Evolutionary conservation across 53 echinoderm and acorn worm genomes (phyloP).

Genomic region (Astropecten irregularis): DNA sequence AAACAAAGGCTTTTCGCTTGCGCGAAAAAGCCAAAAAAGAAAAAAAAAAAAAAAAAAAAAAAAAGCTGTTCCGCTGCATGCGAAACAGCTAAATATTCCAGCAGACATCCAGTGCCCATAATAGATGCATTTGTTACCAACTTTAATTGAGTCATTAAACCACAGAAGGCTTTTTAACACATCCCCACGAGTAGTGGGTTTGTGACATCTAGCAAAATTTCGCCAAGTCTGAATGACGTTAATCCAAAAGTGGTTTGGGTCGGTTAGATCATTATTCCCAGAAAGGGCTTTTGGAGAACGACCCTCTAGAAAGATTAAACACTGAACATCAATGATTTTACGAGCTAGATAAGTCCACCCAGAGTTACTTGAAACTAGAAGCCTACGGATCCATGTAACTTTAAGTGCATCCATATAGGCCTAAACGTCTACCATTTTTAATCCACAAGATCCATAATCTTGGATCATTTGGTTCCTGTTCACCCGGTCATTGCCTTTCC

Average conservation of each 20-base stretch:
- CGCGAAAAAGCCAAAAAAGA: too few relatives aligned
- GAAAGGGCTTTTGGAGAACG: not conserved
- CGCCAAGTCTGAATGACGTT: not conserved
- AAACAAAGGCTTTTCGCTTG: too few relatives aligned
- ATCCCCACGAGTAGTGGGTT: not conserved
- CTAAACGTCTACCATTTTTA: not conserved
- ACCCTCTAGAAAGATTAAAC: not conserved
- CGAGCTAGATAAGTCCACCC: not conserved
- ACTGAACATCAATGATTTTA: not conserved
- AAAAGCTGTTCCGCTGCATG: too few relatives aligned
- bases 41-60: too few relatives aligned
- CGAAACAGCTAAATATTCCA: too few relatives aligned
- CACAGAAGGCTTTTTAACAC: not conserved
- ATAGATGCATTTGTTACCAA: not conserved
- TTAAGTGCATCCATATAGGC: not conserved
- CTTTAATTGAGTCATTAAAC: not conserved
- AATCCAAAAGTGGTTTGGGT: not conserved
- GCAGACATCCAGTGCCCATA: not conserved
- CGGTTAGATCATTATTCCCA: not conserved
- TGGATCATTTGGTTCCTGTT: constrained; percentile 3
- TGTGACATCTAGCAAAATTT: not conserved
- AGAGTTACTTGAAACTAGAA: not conserved
- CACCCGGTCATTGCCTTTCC: constrained; percentile 3
- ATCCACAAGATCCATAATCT: not conserved
- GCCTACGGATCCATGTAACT: not conserved